Base-by-base conservation (phyloP, 1,140 invertebrate species). In the Diachasma alloeum region DNA sequence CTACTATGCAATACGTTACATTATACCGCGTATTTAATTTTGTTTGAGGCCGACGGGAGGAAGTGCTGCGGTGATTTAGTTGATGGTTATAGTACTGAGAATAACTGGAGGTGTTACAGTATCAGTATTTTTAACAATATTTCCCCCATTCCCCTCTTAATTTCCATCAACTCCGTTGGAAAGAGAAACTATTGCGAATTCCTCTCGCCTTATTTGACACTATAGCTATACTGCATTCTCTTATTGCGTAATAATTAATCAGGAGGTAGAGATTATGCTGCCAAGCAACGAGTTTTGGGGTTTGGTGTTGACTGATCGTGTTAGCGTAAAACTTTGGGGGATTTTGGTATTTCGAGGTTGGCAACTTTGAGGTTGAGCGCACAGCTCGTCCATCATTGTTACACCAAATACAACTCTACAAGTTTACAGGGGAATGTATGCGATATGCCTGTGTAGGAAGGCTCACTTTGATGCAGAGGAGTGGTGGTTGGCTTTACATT, bases 371-470 rank as follows among this genome's bases (percentile, higher is more conserved):
- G 85, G 86, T 87, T 83, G 84, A 78, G 81, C 83, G 83, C 77
- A 81, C 78, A 53, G 87, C 85, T 88, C 87, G 86, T 89, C 86
- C 84, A 88, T 89, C 88, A 90, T 89, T 88, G 82, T 86, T 84
- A 83, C 69, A 76, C 79, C 78, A 76, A 73, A 69, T 67, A 77
- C 24, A 26, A 53, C 48, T 53, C 1, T 53, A 19, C 11, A 19
- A 53, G 15, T 53, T 53, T n/a, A 9, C 48, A 19, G 48, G 15
- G 6, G 6, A 17, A 53, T 53, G 15, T 53, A 19, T 53, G 48
- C 17, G 17, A 53, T 53, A 9, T 3, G 48, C 31, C 15, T 68
- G 42, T 56, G 36, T 68, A 19, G 59, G 56, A 22, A 53, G 19
- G 31, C 69, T 63, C 68, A 63, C 48, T 46, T 8, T 67, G 69